Evolutionary conservation across 1,140 invertebrate genomes (phyloP), one percentile per base, ranked within the genome.

Genomic region (Drosophila grimshawi): DNA sequence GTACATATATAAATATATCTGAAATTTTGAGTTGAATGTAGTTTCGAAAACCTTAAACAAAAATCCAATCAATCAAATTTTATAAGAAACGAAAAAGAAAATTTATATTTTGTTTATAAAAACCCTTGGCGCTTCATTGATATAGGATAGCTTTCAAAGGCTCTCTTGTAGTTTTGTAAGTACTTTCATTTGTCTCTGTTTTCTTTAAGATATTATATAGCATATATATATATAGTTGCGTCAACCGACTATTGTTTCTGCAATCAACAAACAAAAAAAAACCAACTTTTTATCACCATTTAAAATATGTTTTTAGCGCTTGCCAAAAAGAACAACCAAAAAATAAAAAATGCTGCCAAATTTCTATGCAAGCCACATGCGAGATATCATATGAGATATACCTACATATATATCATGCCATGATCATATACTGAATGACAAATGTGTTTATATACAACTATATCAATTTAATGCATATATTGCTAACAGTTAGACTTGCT

Each of bases 81-180:
- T 76, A 55, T 33, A 86, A 71, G 66, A 89, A 90, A 68, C 86
- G 65, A 85, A 89, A 88, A 89, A 83, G 67, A 86, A 78, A 86
- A 80, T 90, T 86, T 85, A 81, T 80, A 89, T 92, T 91, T 91
- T 92, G 76, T 92, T 92, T 92, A 91, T 81, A 56, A 92, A 88
- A 91, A 91, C 85, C 90, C 86, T 81, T 92, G 91, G 90, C 91
- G 91, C 91, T 92, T 92, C 91, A 92, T 92, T 92, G 72, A 90
- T 80, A 91, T 92, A 92, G 91, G 91, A 92, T 92, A 92, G 91
- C 91, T 91, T 90, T 92, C 91, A 80, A 90, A 82, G 91, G 91
- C 90, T 91, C 91, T 92, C 86, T 92, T 91, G 90, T 92, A 92
- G 91, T 91, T 92, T 92, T 92, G 91, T 92, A 92, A 92, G 91